Evolutionary conservation across 2,888 invertebrate species (phyloP), one percentile per base, ranked within the genome.

Genomic region (Orthosia incerta): DNA sequence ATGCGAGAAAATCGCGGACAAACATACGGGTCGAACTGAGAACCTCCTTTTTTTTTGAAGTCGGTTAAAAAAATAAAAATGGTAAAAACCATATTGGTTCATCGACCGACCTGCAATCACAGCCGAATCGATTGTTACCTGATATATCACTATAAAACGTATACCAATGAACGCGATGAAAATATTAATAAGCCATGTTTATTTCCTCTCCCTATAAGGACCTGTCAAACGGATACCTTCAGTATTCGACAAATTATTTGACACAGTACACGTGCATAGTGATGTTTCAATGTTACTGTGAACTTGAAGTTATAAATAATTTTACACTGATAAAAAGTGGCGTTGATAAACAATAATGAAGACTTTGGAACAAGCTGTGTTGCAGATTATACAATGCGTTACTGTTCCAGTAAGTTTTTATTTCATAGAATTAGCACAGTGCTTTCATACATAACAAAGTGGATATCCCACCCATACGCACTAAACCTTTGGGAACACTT

Each of bases 341-440:
- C 4, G 9, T 31, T 46, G 5, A 16, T 23, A 2, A 26, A 23
- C 23, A 20, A 56, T 4, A 72, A 74, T 89, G 88, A 89, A 84
- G 73, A 85, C 87, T 4, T 81, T 90, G 71, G 90, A 90, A 23
- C 87, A 90, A 60, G 89, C 85, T 15, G 86, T 89, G 1, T 53
- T 90, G 61, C 87, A 87, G 56, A 86, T 88, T 20, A 75, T 89
- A 60, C 85, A 87, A n/a, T 86, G 77, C 59, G 74, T 87, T 9
- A 53, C 53, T 7, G 39, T 56, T 2, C 84, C 71, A 18, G 82
- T 82, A 64, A 84, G 74, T 39, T 39, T 7, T 39, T 3, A 31
- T 39, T 31, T 39, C 39, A 39, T 39, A 39, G 39, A 39, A 39
- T 39, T 0, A 0, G 39, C 9, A 39, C 39, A 39, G 39, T 39